Conservation (phyloP, 2,888 invertebrate species). For the Notocelia uddmanniana region DNA sequence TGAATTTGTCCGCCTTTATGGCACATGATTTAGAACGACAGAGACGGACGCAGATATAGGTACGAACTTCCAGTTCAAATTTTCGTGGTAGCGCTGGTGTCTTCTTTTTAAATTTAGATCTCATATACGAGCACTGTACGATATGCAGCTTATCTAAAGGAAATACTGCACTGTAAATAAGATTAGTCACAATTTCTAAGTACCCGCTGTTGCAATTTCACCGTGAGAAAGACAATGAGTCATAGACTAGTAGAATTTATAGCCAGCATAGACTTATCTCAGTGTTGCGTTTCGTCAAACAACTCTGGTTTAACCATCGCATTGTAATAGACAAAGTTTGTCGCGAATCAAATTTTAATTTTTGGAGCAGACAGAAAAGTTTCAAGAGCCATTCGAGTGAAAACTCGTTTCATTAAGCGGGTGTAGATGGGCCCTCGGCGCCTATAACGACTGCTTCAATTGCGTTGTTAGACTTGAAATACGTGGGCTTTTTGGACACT, state of each 20-base stretch:
- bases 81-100: too few relatives aligned
- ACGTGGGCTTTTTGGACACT: slow-evolving; percentile 9
- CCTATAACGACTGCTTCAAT: slow-evolving; percentile 15
- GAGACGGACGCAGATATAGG: too few relatives aligned
- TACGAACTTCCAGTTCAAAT: too few relatives aligned
- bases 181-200: slow-evolving; percentile 73
- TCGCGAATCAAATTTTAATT: slow-evolving; percentile 32
- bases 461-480: slow-evolving; percentile 18
- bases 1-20: background rate
- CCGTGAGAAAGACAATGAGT: slow-evolving; percentile 69
- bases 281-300: slow-evolving; percentile 47
- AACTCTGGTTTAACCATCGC: slow-evolving; percentile 47
- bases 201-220: slow-evolving; percentile 52
- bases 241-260: slow-evolving; percentile 61
- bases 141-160: slow-evolving; percentile 19
- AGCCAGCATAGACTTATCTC: slow-evolving; percentile 33
- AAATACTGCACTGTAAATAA: slow-evolving; percentile 50
- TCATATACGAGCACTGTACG: background rate
- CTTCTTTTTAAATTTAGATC: slow-evolving; percentile 33
- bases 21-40: too few relatives aligned
- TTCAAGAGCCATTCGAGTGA: slow-evolving; percentile 31
- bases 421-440: slow-evolving; percentile 15
- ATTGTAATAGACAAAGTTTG: slow-evolving; percentile 19
- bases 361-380: slow-evolving; percentile 15
- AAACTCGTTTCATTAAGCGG: slow-evolving; percentile 35